Conservation (phyloP, 2,797 vertebrate genomes). For the Bovichtus diacanthus region DNA sequence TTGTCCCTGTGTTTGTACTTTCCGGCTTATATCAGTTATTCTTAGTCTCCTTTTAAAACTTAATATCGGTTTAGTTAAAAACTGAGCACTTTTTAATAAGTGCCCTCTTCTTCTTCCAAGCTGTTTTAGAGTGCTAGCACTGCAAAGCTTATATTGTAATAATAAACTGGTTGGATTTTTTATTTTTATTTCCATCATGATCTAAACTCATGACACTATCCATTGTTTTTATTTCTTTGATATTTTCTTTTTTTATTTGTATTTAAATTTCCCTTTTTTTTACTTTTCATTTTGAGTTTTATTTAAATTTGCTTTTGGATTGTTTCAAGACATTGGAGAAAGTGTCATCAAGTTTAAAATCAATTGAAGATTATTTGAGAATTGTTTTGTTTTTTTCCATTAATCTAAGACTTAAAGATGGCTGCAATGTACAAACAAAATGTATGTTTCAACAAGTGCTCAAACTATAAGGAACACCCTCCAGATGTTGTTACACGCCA, state of each 20-base stretch:
- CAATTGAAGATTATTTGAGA: neutral
- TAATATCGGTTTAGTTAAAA: constrained; percentile 30
- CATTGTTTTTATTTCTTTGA: neutral
- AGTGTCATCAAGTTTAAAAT: constrained; percentile 42
- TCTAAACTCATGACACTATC: constrained; percentile 2
- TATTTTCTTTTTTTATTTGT: constrained; percentile 45
- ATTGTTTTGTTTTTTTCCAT: neutral
- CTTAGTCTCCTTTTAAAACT: constrained; percentile 9
- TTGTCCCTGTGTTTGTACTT: constrained; percentile 2
- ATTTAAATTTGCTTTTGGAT: constrained; percentile 49
- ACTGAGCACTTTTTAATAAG: constrained; percentile 39
- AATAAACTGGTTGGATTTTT: constrained; percentile 10
- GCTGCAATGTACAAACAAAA: neutral
- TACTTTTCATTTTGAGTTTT: constrained; percentile 21
- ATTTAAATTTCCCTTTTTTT: constrained; percentile 41
- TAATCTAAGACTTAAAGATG: neutral
- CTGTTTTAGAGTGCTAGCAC: constrained; percentile 25
- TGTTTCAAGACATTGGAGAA: constrained; percentile 65
- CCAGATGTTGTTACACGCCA: neutral
- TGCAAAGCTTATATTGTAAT: constrained; percentile 24
- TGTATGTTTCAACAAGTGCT: neutral
- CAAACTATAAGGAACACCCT: constrained; percentile 7
- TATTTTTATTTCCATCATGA: neutral
- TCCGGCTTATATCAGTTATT: neutral
- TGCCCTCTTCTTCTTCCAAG: constrained; percentile 27